Percentiles rank a stretch among this genome's conserved stretches.
These are phyloP conservation scores for Tiliacea aurago DNA, from an alignment of 2,888 invertebrate genomes.

Conservation along the genomic window DNA sequence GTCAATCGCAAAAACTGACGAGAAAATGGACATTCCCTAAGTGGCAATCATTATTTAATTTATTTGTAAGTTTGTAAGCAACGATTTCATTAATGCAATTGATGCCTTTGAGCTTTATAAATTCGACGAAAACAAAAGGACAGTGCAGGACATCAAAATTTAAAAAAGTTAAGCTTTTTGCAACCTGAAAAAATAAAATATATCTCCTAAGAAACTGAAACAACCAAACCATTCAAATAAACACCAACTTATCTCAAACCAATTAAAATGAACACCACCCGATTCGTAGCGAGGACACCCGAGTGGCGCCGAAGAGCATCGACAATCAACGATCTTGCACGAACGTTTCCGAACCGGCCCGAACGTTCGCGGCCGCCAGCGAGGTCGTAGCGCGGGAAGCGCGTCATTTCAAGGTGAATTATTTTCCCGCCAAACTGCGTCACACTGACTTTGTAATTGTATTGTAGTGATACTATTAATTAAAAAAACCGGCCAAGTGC, in stretches of 20 bases:
- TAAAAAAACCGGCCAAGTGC: conserved; percentile 55
- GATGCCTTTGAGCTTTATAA: neutral
- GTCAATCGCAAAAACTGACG: conserved; percentile 51
- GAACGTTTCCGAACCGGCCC: conserved; percentile 70
- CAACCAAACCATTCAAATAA: conserved; percentile 53
- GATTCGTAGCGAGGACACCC: conserved; percentile 74
- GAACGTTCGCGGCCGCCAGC: conserved; percentile 86
- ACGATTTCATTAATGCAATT: conserved; percentile 9
- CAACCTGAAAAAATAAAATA: conserved; percentile 1
- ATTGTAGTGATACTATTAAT: conserved; percentile 79
- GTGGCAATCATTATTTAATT: conserved; percentile 28
- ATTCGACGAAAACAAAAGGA: neutral
- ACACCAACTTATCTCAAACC: conserved; percentile 75
- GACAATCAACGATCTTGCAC: conserved; percentile 57
- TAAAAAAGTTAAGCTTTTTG: neutral
- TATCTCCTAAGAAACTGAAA: conserved; percentile 24
- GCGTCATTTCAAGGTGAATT: conserved; percentile 86
- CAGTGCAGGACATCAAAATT: neutral
- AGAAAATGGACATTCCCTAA: conserved; percentile 40
- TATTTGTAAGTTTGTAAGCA: conserved; percentile 14
- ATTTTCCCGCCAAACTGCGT: conserved; percentile 87
- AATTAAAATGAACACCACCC: conserved; percentile 75
- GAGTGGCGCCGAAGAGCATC: conserved; percentile 61
- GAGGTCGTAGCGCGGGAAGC: conserved; percentile 87
- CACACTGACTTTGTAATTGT: conserved; percentile 81